Evolutionary conservation across 2,888 invertebrate species (phyloP).

Genomic region (Rhamnusium bicolor): DNA sequence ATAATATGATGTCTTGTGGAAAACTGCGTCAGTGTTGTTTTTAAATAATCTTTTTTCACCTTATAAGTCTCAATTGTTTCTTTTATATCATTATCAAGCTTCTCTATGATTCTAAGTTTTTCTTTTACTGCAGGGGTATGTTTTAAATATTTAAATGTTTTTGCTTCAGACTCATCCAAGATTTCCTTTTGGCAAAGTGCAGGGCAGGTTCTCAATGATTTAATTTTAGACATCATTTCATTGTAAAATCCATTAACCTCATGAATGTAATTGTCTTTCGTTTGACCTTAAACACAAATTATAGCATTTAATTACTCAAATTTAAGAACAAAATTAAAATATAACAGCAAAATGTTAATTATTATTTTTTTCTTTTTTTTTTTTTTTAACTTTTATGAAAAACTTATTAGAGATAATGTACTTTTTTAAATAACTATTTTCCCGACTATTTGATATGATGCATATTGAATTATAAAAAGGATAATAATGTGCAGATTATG

Average conservation of each 20-base stretch:
- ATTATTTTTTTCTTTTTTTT: no score
- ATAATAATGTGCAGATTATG: no score
- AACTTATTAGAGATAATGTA: no score
- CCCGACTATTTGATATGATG: no score
- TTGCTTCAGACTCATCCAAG: constrained; percentile 35
- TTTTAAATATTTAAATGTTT: constrained; percentile 51
- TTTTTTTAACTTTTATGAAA: no score
- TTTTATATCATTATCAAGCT: constrained; percentile 51
- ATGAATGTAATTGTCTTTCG: constrained; percentile 41
- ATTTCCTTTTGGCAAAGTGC: constrained; percentile 32
- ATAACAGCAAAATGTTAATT: no score
- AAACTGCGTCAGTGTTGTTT: no score
- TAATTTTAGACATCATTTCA: constrained; percentile 53
- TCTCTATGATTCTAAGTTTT: constrained; percentile 47
- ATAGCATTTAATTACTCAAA: no score
- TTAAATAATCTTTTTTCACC: constrained; percentile 14
- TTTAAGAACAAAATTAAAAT: no score
- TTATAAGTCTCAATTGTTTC: constrained; percentile 47
- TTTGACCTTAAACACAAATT: constrained; percentile 33
- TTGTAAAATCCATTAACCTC: constrained; percentile 49
- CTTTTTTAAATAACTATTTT: no score
- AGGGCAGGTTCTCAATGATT: constrained; percentile 46
- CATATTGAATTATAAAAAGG: no score
- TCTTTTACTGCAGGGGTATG: constrained; percentile 51
- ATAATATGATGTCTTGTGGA: no score